Conservation (phyloP, 2,797 vertebrate genomes). For the Acipenser ruthenus region DNA sequence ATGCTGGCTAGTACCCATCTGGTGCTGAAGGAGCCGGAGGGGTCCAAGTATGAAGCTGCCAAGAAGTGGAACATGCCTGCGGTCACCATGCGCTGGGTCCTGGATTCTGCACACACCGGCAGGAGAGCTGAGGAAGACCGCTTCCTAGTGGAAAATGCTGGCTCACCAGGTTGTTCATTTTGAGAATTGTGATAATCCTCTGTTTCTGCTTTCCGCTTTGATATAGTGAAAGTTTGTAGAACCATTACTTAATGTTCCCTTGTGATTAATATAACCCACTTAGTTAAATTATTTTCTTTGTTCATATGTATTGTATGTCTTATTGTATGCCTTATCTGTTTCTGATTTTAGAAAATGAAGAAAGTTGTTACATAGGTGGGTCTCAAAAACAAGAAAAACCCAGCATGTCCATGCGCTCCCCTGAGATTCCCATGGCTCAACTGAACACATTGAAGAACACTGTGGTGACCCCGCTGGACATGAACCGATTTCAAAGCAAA, state of each 20-base stretch:
- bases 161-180: slow-evolving; percentile 58
- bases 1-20: slow-evolving; percentile 92
- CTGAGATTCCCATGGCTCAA: slow-evolving; percentile 42
- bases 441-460: slow-evolving; percentile 49
- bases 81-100: slow-evolving; percentile 78
- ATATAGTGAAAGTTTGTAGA: not conserved
- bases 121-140: slow-evolving; percentile 64
- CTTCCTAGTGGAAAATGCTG: slow-evolving; percentile 69
- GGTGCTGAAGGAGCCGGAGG: slow-evolving; percentile 71
- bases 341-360: slow-evolving; percentile 44
- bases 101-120: slow-evolving; percentile 74
- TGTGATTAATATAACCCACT: not conserved
- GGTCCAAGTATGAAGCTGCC: slow-evolving; percentile 90
- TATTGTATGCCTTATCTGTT: not conserved
- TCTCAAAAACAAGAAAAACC: slow-evolving; percentile 46
- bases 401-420: slow-evolving; percentile 29
- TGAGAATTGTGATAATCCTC: not conserved
- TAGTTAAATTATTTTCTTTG: not conserved
- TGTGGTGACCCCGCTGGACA: slow-evolving; percentile 78
- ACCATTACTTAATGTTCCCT: not conserved
- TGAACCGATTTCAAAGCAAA: slow-evolving; percentile 82
- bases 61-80: slow-evolving; percentile 91
- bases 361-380: slow-evolving; percentile 55
- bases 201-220: not conserved
- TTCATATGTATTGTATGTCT: not conserved